Evolutionary conservation across 2,113 vertebrate species (phyloP).

Genomic region (Eptatretus burgeri): DNA sequence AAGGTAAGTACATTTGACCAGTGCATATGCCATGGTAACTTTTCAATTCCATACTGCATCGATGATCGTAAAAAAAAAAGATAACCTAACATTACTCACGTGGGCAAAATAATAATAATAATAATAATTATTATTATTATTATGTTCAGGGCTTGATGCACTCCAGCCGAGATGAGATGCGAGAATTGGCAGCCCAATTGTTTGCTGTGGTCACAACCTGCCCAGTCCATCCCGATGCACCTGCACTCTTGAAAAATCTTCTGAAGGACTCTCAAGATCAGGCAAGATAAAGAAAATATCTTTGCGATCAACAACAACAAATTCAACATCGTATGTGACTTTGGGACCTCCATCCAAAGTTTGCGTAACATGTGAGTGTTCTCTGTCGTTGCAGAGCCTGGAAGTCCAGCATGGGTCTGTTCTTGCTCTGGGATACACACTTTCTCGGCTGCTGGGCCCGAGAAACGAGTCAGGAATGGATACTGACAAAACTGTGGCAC

Average conservation of each 20-base stretch:
- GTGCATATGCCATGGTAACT: not conserved
- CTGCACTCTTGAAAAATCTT: too few species aligned
- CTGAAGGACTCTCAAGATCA: too few species aligned
- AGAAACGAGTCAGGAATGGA: slow-evolving; percentile 21
- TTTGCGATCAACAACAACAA: too few species aligned
- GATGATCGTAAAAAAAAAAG: not conserved
- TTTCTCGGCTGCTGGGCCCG: slow-evolving; percentile 55
- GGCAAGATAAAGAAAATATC: too few species aligned
- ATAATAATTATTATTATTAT: not conserved
- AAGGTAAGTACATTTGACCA: slow-evolving; percentile 25
- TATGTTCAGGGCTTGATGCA: slow-evolving; percentile 49
- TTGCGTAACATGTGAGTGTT: too few species aligned
- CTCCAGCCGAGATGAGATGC: slow-evolving; percentile 87
- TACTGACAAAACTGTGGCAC: slow-evolving; percentile 16
- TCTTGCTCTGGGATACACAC: slow-evolving; percentile 67
- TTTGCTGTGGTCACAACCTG: slow-evolving; percentile 44
- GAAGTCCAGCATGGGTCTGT: slow-evolving; percentile 79
- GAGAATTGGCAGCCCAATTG: slow-evolving; percentile 63
- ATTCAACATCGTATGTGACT: too few species aligned
- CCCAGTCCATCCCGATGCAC: not conserved
- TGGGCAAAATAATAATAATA: not conserved
- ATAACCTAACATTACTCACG: not conserved
- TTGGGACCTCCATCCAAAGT: too few species aligned
- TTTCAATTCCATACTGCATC: not conserved
- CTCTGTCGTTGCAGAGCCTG: slow-evolving; percentile 26